phyloP scores from a whole-genome alignment of 2,113 vertebrate species.

The Perca fluviatilis region DNA sequence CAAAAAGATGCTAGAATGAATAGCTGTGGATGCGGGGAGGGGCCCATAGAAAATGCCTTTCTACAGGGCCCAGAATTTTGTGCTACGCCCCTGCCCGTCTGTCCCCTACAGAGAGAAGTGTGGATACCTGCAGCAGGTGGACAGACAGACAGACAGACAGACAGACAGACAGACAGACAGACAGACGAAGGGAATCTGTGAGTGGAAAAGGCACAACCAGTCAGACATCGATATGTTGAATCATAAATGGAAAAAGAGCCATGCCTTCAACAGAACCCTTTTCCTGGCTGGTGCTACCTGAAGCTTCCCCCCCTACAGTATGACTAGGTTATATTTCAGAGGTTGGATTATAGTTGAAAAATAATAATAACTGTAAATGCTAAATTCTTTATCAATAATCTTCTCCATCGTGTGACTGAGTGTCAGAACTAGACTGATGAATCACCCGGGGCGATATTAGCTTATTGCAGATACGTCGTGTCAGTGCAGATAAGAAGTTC shows the following conservation, averaged over 20 bases:
- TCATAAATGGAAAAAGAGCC: neutral
- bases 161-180: neutral
- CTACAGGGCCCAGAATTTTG: too few relatives aligned
- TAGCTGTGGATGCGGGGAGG: too few relatives aligned
- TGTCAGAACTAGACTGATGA: neutral
- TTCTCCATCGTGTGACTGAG: neutral
- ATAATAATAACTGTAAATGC: neutral
- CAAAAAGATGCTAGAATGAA: too few relatives aligned
- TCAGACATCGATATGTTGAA: neutral
- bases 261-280: neutral
- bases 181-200: neutral
- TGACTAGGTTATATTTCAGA: neutral
- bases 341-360: neutral
- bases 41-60: too few relatives aligned
- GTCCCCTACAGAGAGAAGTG: conserved; percentile 8
- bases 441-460: neutral
- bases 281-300: neutral
- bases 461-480: neutral
- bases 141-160: neutral
- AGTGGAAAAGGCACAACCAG: neutral
- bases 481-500: neutral
- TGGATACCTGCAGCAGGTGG: conserved; percentile 33
- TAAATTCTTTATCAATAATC: neutral
- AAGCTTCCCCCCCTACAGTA: too few relatives aligned
- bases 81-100: conserved; percentile 11